Evolutionary conservation across 2,113 vertebrate species (phyloP), one percentile per base, ranked within the genome.

Genomic region (Actenoides lindsayi): DNA sequence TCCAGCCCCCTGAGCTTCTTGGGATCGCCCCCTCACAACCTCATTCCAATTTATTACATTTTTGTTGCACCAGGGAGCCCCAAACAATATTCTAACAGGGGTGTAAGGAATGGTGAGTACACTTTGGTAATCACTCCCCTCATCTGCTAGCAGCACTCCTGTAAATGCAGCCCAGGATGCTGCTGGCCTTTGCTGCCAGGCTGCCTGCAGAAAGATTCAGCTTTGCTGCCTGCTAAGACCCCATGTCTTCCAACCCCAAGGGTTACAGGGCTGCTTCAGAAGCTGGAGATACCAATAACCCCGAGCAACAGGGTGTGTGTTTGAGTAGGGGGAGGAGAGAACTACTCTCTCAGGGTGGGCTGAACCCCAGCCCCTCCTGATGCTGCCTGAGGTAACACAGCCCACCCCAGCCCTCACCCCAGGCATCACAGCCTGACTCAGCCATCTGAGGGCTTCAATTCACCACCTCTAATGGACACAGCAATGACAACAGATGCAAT

Each of bases 401-500:
- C 13, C 25, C 44, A 77, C 59, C 37, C 31, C 62, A 57, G 10
- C 21, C 46, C 46, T 83, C 53, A 67, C 46, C 5, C 27, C 48
- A 33, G 60, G 10, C 35, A 83, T 16, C 46, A 16, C 59, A 67
- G 57, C 31, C 59, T 37, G 11, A 46, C 44, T 65, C n/a, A 4
- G 39, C 31, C 70, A 71, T 18, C 67, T 1, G 0, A 69, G 33
- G 46, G 33, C 67, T 83, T 56, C 54, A 46, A 13, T 33, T 69
- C 37, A 69, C 30, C 50, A 57, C 24, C 56, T 84, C 79, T 35
- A 63, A 87, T 6, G 33, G 44, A 83, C 50, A 30, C 48, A 79
- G 60, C 0, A 0, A 83, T 1, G 1, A 31, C 1, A 11, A 64
- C 1, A 0, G 53, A 41, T 64, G 33, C 48, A 57, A 63, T 25